Base-by-base conservation (phyloP, 2,797 vertebrate species). In the Hirundo rustica region DNA sequence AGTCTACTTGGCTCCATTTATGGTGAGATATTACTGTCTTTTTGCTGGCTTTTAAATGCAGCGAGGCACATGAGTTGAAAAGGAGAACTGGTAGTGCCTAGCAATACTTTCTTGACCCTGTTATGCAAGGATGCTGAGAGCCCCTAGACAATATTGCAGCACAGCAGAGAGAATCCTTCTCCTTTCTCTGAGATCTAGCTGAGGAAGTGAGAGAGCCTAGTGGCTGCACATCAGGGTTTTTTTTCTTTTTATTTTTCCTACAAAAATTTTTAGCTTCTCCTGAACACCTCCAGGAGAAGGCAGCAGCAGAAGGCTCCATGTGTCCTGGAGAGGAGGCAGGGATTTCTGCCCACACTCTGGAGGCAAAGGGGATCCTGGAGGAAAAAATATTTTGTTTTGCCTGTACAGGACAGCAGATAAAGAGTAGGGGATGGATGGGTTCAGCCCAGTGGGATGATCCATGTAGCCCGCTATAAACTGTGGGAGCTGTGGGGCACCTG, bases 121-220 rank as follows among this genome's bases (percentile, higher is more conserved):
- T 95, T 97, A 75, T 60, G 85, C 94, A 97, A 97, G 90, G 77
- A 93, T 85, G 50, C 79, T 88, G 57, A 68, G 73, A 85, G 50
- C 34, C 74, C 66, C 78, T 47, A 84, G 82, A 65, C 32, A 29
- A 20, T 66, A 85, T 93, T 97, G 94, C 89, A 71, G 82, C 94
- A 97, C 65, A 84, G 34, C 44, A 74, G 82, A 88, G 57, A 68
- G 44, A 90, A 85, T 88, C 85, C 85, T 96, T 96, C 94, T 93
- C 48, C 82, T 96, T 96, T 96, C 82, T 96, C 54, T 76, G 88
- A 90, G 34, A 45, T 42, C 11, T 53, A 10, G 77, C 60, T 95
- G 84, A 79, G 96, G 96, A 98, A 97, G 92, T 90, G 73, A 93
- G 75, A 93, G 77, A 75, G 66, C 64, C 65, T 36, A 51, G 29